Base-by-base conservation (phyloP, 2,113 vertebrate genomes). In the Pyrgilauda ruficollis region DNA sequence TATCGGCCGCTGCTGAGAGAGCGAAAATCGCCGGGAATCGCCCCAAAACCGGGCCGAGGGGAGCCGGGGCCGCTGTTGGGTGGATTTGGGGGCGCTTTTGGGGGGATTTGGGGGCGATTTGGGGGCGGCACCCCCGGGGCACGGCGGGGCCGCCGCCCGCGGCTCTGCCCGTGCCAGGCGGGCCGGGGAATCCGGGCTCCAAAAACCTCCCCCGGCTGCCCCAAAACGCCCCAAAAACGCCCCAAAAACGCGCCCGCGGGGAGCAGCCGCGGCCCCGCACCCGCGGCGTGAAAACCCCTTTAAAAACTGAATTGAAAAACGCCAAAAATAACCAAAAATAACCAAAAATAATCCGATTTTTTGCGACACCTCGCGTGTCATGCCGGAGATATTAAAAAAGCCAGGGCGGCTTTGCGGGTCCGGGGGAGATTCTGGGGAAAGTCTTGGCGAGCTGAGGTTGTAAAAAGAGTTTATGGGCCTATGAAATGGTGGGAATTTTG, bases 401-500 rank as follows among this genome's bases (percentile, higher is more conserved):
- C 39, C 39, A 0, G 10, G 61, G 49, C 44, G 13, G 77, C 72
- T 88, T 62, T 84, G 84, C 87, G 78, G 84, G 84, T 68, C 87
- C 87, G 84, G 83, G 84, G 43, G 70, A 91, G 87, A 87, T 96
- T 63, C 68, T 37, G 75, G 91, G 83, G 93, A 46, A 91, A 89
- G 85, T 44, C 67, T 50, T 76, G 96, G 89, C 87, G 91, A 95
- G 96, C 88, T 63, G 91, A 62, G 95, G 96, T 91, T 96, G 96
- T 97, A 97, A 97, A 97, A 89, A 89, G 93, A 96, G 89, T 98
- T 98, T 98, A 98, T 98, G 97, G 98, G 97, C 98, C 98, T 98
- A 98, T 98, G 98, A 98, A 98, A 97, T 95, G 97, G 98, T 98
- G 97, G 98, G 97, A 98, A 98, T 98, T 98, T 98, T 97, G 96